A percentile compares a stretch with the other conserved stretches of the same genome.
Evolutionary conservation across 2,888 invertebrate genomes (phyloP).

Genomic region (Dastarcus helophoroides): DNA sequence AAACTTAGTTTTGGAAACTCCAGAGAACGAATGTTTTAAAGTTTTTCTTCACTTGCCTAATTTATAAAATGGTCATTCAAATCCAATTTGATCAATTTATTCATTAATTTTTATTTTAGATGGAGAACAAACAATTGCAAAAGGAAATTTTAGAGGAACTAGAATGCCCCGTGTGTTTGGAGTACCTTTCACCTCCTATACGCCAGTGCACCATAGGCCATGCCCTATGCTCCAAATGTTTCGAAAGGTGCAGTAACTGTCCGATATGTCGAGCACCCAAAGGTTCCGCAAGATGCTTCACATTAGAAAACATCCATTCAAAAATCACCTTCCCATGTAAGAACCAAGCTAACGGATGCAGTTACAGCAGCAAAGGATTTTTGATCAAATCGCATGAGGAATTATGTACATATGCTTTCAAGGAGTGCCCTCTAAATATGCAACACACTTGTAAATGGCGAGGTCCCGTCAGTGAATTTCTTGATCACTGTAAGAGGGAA

Average conservation of each 20-base stretch:
- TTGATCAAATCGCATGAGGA: not conserved
- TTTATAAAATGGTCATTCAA: too few species aligned
- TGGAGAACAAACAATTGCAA: conserved; percentile 9
- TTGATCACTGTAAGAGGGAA: not conserved
- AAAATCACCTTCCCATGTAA: conserved; percentile 2
- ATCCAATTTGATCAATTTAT: not conserved
- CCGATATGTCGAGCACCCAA: conserved; percentile 1
- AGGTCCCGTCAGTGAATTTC: not conserved
- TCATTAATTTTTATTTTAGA: not conserved
- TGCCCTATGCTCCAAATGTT: not conserved
- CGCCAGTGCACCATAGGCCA: conserved; percentile 1
- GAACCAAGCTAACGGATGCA: not conserved
- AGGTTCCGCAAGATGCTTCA: not conserved
- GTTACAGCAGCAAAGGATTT: not conserved
- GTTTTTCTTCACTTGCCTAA: too few species aligned
- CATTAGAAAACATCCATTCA: not conserved
- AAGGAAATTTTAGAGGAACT: conserved; percentile 11
- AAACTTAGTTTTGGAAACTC: too few species aligned
- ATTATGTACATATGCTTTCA: not conserved
- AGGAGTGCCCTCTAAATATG: not conserved
- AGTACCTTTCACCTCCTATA: conserved; percentile 1
- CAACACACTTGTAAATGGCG: not conserved
- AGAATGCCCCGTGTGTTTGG: not conserved
- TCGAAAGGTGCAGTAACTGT: not conserved
- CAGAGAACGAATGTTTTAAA: too few species aligned